Evolutionary conservation across 1,140 invertebrate genomes (phyloP).

Genomic region (Drosophila kepulauana): DNA sequence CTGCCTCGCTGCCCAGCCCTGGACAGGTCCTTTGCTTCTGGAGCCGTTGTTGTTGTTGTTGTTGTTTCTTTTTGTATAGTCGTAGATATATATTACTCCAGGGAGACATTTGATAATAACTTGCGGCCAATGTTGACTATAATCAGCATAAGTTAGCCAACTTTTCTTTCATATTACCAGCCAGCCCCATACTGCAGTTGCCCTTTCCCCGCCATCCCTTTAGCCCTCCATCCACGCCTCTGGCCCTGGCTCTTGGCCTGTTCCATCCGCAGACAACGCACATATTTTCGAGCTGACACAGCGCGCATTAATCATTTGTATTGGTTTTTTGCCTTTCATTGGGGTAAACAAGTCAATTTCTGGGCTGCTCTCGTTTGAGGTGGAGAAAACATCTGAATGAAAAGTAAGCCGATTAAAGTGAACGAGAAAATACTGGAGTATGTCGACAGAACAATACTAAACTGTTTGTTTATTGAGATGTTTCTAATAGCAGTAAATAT

Average conservation of each 20-base stretch:
- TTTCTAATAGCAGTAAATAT: not conserved
- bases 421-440: conserved; percentile 6
- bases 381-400: conserved; percentile 14
- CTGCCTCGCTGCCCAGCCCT: conserved; percentile 4
- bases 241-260: conserved; percentile 17
- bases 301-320: conserved; percentile 77
- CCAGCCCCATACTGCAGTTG: conserved; percentile 49
- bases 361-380: conserved; percentile 21
- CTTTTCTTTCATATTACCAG: conserved; percentile 54
- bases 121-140: conserved; percentile 76
- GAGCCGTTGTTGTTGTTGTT: conserved; percentile 19
- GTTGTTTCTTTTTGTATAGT: conserved; percentile 3
- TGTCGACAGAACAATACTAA: conserved; percentile 14
- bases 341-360: conserved; percentile 75
- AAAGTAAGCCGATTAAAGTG: conserved; percentile 40
- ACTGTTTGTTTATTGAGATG: conserved; percentile 7
- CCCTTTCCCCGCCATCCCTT: not conserved
- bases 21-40: not conserved
- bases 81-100: conserved; percentile 74
- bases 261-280: conserved; percentile 54
- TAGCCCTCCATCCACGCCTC: conserved; percentile 38
- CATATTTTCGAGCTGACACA: conserved; percentile 77
- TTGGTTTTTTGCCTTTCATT: conserved; percentile 44
- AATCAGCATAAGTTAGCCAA: conserved; percentile 80
- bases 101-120: conserved; percentile 83